Base-by-base conservation (phyloP, 2,888 invertebrate genomes). In the Drosophila peninsularis region DNA sequence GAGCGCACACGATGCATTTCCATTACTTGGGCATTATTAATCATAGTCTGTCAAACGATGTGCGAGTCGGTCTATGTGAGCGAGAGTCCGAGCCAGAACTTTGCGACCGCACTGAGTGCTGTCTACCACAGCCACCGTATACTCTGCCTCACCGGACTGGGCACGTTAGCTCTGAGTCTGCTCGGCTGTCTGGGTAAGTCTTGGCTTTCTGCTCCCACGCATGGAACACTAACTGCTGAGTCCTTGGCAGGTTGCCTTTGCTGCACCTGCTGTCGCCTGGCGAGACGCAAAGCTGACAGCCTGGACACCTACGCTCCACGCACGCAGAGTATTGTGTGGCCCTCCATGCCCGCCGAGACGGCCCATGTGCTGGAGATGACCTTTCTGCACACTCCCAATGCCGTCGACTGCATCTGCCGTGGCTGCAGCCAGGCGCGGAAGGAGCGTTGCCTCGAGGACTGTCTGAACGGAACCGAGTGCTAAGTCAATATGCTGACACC, bases 281-380 rank as follows among this genome's bases (percentile, higher is more conserved):
- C 54, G 17, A 32, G 37, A 19, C 52, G 41, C 1, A 53, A 37
- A 6, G 36, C 42, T n/a, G 62, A 65, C 5, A 66, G 50, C 30
- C 57, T 87, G 49, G 82, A 82, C 53, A 63, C 64, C 10, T 82
- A 82, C 55, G 82, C 88, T 56, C 82, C 82, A 32, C 84, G 88
- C 17, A 62, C 82, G 41, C 82, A 80, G 61, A 88, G 82, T 54
- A 82, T 82, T 65, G 80, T 85, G 41, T 87, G 88, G 85, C 82
- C 82, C 6, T n/a, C 62, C 2, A 6, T 87, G 50, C 79, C 82
- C 7, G 50, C 64, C 19, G 72, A 72, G 21, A 67, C 84, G 1
- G 67, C 75, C n/a, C 61, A 24, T 32, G 81, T 83, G n/a, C 39
- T 75, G 30, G 75, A 86, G 49, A 6, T 81, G 36, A 87, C 72